Percentiles rank a stretch among this genome's conserved stretches.
Evolutionary conservation across 2,113 vertebrate genomes (phyloP).

Genomic region (Leuciscus idus): DNA sequence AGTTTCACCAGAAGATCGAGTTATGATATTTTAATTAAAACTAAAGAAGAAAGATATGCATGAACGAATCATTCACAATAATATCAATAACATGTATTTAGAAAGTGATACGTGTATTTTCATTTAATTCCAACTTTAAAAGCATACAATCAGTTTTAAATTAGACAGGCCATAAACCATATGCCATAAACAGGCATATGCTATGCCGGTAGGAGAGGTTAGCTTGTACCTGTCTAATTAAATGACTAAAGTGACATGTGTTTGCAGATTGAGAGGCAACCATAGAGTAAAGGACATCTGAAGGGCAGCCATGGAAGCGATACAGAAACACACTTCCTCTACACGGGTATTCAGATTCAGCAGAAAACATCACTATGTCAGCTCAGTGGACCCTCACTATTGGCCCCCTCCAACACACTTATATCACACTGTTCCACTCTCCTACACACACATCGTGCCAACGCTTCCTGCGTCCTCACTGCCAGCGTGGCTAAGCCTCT

Average conservation of each 20-base stretch:
- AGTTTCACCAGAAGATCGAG: too few relatives aligned
- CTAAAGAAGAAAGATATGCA: too few relatives aligned
- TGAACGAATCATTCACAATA: too few relatives aligned
- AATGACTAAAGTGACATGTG: neutral
- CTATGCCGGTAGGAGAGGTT: neutral
- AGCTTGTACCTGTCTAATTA: neutral
- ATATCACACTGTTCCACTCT: neutral
- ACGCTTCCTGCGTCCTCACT: constrained; percentile 6
- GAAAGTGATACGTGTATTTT: too few relatives aligned
- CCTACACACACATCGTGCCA: constrained; percentile 27
- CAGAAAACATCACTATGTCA: neutral
- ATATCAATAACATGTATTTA: too few relatives aligned
- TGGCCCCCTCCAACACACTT: constrained; percentile 16
- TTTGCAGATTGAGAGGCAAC: neutral
- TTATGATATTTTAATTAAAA: too few relatives aligned
- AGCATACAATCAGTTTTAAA: too few relatives aligned
- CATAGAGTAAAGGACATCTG: neutral
- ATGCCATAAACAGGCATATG: neutral
- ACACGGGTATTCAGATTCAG: constrained; percentile 26
- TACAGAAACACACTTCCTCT: neutral
- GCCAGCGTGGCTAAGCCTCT: constrained; percentile 46
- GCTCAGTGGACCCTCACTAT: neutral
- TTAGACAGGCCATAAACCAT: too few relatives aligned
- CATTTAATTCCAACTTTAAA: too few relatives aligned
- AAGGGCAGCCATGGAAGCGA: constrained; percentile 5